Conservation (phyloP, 2,888 invertebrate species). For the Muschampia staudingeri region DNA sequence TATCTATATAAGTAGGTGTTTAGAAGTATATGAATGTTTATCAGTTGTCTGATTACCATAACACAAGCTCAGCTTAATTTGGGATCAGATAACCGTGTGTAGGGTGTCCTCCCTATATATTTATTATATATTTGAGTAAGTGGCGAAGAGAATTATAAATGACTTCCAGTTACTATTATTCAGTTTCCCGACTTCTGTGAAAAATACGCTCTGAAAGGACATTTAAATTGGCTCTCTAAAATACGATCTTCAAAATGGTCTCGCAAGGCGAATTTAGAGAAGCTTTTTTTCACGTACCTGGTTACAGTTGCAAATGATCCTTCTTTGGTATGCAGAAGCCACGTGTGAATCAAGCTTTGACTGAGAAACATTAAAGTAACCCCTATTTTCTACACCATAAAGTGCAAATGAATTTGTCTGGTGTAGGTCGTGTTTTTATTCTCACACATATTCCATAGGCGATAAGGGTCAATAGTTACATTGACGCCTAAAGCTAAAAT, state of each 20-base stretch:
- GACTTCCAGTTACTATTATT: conserved; percentile 3
- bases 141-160: background rate
- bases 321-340: conserved; percentile 48
- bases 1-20: too few relatives aligned
- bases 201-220: conserved; percentile 24
- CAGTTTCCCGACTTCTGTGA: background rate
- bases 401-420: background rate
- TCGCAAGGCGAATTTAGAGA: conserved; percentile 43
- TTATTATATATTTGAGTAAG: background rate
- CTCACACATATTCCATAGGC: conserved; percentile 22
- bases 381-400: background rate
- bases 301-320: conserved; percentile 52
- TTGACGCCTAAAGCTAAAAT: conserved; percentile 15
- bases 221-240: conserved; percentile 47
- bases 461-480: conserved; percentile 30
- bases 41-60: too few relatives aligned
- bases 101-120: too few relatives aligned
- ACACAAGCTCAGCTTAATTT: too few relatives aligned
- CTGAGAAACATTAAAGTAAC: background rate
- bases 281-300: conserved; percentile 49
- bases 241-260: conserved; percentile 45
- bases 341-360: conserved; percentile 34
- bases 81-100: too few relatives aligned
- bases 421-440: background rate
- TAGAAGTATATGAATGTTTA: too few relatives aligned